Evolutionary conservation across 1,140 invertebrate genomes (phyloP), one percentile per base, ranked within the genome.

Genomic region (Tetragonula clypearis): DNA sequence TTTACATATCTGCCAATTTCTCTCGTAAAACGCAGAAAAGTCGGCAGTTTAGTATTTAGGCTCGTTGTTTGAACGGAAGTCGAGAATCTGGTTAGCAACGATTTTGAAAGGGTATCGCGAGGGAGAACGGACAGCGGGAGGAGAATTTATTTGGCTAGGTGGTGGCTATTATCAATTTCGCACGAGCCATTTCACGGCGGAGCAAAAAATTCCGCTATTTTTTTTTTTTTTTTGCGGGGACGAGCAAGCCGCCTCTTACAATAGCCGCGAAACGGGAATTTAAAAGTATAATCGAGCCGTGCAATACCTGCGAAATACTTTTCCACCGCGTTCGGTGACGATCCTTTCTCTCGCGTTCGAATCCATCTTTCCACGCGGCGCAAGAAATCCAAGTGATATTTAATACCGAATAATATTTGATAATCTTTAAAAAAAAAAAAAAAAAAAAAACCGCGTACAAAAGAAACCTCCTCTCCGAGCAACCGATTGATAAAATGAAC

Each of bases 281-380:
- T 93, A 87, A 93, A 93, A 92, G 92, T 93, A 92, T 93, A 93
- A 93, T 93, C 74, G 58, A 79, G n/a, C 60, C 12, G 5, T 35
- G 75, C 69, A 65, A 56, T 79, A 69, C 19, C 68, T 62, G 71
- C 15, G 30, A 80, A 66, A 85, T 85, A 73, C 83, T 81, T 68
- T 74, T 56, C 74, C 56, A 15, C 35, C 65, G 8, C 35, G 56
- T 23, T 49, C 23, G 35, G 9, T n/a, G 30, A 14, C 30, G 30
- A 72, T 49, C 23, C 49, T 53, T 58, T 71, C 35, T 19, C 26
- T 69, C 60, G 60, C 60, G 35, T n/a, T 19, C 9, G 17, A 68
- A 68, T 76, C 35, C 35, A 55, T 30, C n/a, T 30, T 26, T 66
- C 6, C 2, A 30, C 11, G 17, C 19, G 2, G 41, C 21, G n/a